Conservation (phyloP, 2,113 vertebrate genomes). For the Rutilus rutilus region DNA sequence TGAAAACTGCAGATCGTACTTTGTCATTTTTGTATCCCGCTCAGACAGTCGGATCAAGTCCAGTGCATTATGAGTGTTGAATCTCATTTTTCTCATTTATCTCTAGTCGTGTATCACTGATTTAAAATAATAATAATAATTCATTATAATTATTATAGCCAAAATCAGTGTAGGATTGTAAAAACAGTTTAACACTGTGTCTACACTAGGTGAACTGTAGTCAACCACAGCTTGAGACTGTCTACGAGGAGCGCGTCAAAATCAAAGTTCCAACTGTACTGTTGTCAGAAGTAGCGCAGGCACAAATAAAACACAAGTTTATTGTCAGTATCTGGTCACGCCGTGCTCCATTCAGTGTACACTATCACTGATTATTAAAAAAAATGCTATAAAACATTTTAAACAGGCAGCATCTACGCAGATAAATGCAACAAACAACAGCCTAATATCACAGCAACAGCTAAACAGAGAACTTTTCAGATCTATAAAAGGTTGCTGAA, state of each 20-base stretch:
- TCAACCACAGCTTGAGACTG: not conserved
- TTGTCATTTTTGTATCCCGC: no score
- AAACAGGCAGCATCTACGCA: not conserved
- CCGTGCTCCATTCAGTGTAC: not conserved
- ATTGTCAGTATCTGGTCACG: not conserved
- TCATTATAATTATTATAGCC: no score
- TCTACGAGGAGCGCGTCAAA: not conserved
- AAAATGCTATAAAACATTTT: not conserved
- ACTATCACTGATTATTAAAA: not conserved
- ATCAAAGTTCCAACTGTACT: not conserved
- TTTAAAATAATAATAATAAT: no score
- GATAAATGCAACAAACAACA: not conserved
- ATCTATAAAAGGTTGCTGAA: slow-evolving; percentile 13
- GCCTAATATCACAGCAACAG: not conserved
- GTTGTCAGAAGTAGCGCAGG: not conserved
- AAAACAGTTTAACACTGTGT: not conserved
- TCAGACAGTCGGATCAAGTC: no score
- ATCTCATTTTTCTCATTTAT: no score
- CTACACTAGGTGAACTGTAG: not conserved
- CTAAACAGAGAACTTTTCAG: not conserved
- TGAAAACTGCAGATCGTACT: no score
- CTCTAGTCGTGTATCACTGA: no score
- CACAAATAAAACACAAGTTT: not conserved
- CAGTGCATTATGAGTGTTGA: no score
- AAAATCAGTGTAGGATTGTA: not conserved